phyloP scores from a whole-genome alignment of 2,797 vertebrate genomes.

The Hozukius guyotensis region DNA sequence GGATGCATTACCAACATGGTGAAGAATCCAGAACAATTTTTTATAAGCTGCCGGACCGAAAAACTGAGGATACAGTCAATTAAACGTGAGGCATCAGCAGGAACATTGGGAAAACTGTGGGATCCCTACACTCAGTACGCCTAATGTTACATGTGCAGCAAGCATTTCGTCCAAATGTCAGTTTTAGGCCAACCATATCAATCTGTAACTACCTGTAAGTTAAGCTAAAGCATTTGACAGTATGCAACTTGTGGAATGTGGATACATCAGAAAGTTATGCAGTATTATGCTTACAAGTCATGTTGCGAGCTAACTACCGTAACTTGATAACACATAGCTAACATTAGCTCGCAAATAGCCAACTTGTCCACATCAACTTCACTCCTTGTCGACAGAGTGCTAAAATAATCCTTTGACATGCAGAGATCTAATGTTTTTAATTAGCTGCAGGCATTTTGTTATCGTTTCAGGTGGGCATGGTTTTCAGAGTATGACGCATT shows the following conservation, averaged over 20 bases:
- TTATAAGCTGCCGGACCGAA: neutral
- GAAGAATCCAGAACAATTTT: too few relatives aligned
- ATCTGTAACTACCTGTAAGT: neutral
- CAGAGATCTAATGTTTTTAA: neutral
- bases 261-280: neutral
- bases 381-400: neutral
- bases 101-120: neutral
- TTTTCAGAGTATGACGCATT: neutral
- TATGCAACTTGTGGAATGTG: neutral
- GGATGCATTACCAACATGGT: too few relatives aligned
- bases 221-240: neutral
- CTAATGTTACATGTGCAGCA: neutral
- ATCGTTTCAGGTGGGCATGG: neutral
- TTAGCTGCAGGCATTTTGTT: neutral
- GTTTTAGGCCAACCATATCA: neutral
- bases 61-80: neutral
- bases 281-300: neutral
- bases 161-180: neutral
- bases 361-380: neutral
- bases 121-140: accelerated
- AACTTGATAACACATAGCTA: neutral
- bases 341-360: neutral
- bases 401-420: neutral
- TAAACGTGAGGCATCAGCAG: neutral
- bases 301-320: neutral